A percentile compares a stretch with the other conserved stretches of the same genome.
phyloP scores from a whole-genome alignment of 2,888 invertebrate genomes.

The Chloroclysta siterata region DNA sequence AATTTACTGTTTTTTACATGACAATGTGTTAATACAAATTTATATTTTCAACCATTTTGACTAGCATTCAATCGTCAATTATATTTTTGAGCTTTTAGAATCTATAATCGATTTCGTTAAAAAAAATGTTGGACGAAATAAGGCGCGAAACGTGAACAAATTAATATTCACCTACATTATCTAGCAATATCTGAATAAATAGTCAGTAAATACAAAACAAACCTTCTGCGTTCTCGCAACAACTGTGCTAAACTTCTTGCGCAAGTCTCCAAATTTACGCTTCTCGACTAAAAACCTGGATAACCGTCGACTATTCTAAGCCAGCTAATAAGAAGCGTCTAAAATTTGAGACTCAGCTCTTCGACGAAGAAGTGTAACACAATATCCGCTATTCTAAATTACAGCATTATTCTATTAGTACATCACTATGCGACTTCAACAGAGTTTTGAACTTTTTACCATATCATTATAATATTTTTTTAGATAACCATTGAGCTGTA shows the following conservation, averaged over 20 bases:
- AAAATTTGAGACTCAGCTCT: slow-evolving; percentile 8
- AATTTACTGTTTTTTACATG: slow-evolving; percentile 28
- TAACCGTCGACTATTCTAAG: slow-evolving; percentile 4
- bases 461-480: slow-evolving; percentile 39
- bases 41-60: slow-evolving; percentile 39
- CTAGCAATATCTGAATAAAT: slow-evolving; percentile 33
- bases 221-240: slow-evolving; percentile 21
- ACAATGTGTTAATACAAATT: slow-evolving; percentile 28
- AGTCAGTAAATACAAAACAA: slow-evolving; percentile 34
- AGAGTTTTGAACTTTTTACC: slow-evolving; percentile 47
- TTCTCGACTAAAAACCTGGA: slow-evolving; percentile 21
- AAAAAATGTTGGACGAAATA: slow-evolving; percentile 38
- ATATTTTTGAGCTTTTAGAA: slow-evolving; percentile 43
- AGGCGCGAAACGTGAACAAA: slow-evolving; percentile 28
- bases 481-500: slow-evolving; percentile 67
- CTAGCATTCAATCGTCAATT: slow-evolving; percentile 43
- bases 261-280: slow-evolving; percentile 24
- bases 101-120: slow-evolving; percentile 32
- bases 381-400: slow-evolving; percentile 35
- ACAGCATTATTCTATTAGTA: slow-evolving; percentile 40
- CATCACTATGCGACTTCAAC: slow-evolving; percentile 45
- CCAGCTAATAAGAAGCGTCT: slow-evolving; percentile 19
- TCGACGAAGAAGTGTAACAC: slow-evolving; percentile 34
- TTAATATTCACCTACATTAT: slow-evolving; percentile 34
- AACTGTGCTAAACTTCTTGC: slow-evolving; percentile 33